Evolutionary conservation across 2,113 vertebrate species (phyloP).

Genomic region (Melospiza melodia): DNA sequence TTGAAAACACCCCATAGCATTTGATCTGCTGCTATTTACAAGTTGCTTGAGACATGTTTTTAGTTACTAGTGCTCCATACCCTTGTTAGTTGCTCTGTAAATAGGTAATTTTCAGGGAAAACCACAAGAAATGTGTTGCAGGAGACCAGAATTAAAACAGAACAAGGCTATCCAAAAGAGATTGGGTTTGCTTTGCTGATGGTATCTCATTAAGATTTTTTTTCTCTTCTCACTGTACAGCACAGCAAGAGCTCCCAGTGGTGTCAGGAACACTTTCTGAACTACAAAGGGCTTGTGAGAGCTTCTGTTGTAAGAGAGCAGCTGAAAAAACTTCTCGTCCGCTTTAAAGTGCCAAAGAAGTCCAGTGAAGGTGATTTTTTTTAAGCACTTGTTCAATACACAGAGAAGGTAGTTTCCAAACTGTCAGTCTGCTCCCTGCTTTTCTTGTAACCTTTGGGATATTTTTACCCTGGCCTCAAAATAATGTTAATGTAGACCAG

Average conservation of each 20-base stretch:
- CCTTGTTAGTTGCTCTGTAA: background rate
- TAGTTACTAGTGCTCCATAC: background rate
- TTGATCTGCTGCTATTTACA: background rate
- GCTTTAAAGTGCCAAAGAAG: conserved; percentile 93
- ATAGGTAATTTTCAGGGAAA: background rate
- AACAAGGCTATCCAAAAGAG: background rate
- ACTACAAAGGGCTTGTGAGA: conserved; percentile 95
- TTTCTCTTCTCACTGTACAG: conserved; percentile 65
- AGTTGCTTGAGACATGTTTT: background rate
- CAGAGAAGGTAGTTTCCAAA: background rate
- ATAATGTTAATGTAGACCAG: background rate
- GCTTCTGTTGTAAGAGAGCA: conserved; percentile 92
- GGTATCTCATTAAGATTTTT: background rate
- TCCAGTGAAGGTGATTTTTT: conserved; percentile 89
- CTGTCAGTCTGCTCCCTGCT: background rate
- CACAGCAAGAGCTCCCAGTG: conserved; percentile 96
- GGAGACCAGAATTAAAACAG: background rate
- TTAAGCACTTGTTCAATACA: background rate
- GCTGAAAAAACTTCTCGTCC: conserved; percentile 92
- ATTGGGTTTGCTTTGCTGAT: background rate
- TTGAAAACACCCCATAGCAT: background rate
- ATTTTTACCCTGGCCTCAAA: background rate
- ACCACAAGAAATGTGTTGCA: background rate
- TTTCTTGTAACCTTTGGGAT: background rate
- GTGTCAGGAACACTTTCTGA: conserved; percentile 97